Evolutionary conservation across 2,888 invertebrate species (phyloP), one percentile per base, ranked within the genome.

Genomic region (Lasioglossum pauxillum): DNA sequence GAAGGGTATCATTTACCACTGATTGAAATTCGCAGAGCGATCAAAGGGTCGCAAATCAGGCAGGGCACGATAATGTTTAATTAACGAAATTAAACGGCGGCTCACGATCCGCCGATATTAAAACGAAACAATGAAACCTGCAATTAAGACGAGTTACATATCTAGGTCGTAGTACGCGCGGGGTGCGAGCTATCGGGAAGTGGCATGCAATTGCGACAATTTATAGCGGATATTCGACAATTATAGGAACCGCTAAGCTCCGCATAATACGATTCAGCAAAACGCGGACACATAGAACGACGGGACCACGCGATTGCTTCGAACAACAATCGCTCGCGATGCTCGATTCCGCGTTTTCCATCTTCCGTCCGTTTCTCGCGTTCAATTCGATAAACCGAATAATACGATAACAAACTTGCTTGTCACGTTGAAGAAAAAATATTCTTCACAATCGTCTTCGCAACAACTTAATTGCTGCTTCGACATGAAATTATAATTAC

Each of bases 171-270:
- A 64, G 77, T 69, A 75, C 64, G 41, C 27, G 76, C 49, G 27
- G 72, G 83, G 19, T 44, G 38, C 69, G 75, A 14, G 75, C 80
- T 82, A 80, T 83, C 80, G 78, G 85, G 85, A 87, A 83, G 83
- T 80, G 75, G 79, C 85, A 78, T 72, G 83, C 83, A 87, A 87
- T 87, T 85, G 82, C 72, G 80, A 79, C 83, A 84, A 81, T 87
- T 83, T 85, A 78, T 80, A 80, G 73, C 77, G 84, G 82, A 88
- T 82, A 82, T 76, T 79, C 74, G 80, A 76, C 87, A 81, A 85
- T 88, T 80, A 88, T 85, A 73, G 75, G 67, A 73, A 79, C 67
- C 67, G 69, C 71, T 77, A 75, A 80, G 81, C 85, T 57, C 46
- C 69, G 67, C 69, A 69, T 74, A 83, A 81, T 46, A 49, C 41